Conservation (phyloP, 2,113 vertebrate genomes). For the Marcusenius ussheri region DNA sequence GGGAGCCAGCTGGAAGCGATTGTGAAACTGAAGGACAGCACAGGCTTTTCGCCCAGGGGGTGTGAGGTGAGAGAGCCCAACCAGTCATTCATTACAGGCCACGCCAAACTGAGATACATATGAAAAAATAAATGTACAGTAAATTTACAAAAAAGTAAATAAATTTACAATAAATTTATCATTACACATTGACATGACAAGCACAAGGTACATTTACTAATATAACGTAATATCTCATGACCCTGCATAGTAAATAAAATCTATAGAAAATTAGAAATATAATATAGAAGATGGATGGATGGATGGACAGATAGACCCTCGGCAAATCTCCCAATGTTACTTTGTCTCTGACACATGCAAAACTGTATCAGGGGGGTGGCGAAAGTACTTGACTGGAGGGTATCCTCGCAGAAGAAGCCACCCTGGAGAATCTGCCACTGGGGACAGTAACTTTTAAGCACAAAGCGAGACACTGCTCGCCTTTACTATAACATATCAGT, state of each 20-base stretch:
- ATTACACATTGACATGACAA: background rate
- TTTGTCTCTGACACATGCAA: background rate
- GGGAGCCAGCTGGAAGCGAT: slow-evolving; percentile 54
- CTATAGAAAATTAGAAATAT: background rate
- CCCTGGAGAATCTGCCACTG: background rate
- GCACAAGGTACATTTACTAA: background rate
- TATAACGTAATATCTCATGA: background rate
- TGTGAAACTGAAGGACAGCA: slow-evolving; percentile 30
- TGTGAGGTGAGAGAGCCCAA: background rate
- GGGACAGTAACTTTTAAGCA: background rate
- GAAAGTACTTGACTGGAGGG: background rate
- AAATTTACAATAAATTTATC: background rate
- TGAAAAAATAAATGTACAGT: background rate
- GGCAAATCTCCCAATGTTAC: background rate
- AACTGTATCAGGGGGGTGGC: background rate
- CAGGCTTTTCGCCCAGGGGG: background rate
- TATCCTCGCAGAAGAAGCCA: background rate
- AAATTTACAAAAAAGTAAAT: background rate
- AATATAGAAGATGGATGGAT: background rate
- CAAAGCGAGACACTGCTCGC: slow-evolving; percentile 34
- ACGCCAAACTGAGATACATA: background rate
- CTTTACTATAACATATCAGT: slow-evolving; percentile 39
- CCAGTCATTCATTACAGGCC: background rate
- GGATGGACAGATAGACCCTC: background rate
- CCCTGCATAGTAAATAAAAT: background rate